Evolutionary conservation across 1,140 invertebrate species (phyloP).

Genomic region (Listronotus bonariensis): DNA sequence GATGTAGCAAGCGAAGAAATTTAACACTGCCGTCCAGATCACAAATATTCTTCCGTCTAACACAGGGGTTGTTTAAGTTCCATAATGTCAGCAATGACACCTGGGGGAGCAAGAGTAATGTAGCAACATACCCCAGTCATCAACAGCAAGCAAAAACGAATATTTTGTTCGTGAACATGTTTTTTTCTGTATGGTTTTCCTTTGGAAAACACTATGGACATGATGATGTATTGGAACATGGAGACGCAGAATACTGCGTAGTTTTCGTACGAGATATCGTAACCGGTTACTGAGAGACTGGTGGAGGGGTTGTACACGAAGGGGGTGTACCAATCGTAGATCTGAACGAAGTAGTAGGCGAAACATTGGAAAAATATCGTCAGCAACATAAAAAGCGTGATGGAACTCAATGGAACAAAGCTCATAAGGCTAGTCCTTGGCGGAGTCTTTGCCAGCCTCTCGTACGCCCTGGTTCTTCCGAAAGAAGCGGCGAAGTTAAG

Average conservation of each 20-base stretch:
- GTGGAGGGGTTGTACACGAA: slow-evolving; percentile 59
- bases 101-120: slow-evolving; percentile 69
- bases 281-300: slow-evolving; percentile 34
- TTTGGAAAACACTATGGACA: slow-evolving; percentile 88
- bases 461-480: slow-evolving; percentile 76
- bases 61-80: slow-evolving; percentile 70
- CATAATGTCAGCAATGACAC: slow-evolving; percentile 65
- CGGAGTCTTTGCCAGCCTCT: slow-evolving; percentile 66
- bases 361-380: slow-evolving; percentile 69
- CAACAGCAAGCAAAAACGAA: slow-evolving; percentile 69
- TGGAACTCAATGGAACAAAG: slow-evolving; percentile 68
- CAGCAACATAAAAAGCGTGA: slow-evolving; percentile 75
- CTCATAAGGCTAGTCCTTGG: slow-evolving; percentile 72
- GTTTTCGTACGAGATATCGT: slow-evolving; percentile 73
- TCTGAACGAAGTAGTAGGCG: slow-evolving; percentile 66
- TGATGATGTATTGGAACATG: slow-evolving; percentile 90
- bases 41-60: slow-evolving; percentile 65
- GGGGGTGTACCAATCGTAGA: slow-evolving; percentile 74
- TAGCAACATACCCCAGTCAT: slow-evolving; percentile 69
- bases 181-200: slow-evolving; percentile 87
- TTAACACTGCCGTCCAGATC: slow-evolving; percentile 62
- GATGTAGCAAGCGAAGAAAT: slow-evolving; percentile 66
- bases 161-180: slow-evolving; percentile 78
- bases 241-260: slow-evolving; percentile 86
- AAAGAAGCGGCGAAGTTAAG: slow-evolving; percentile 84